Conservation (phyloP, 2,888 invertebrate genomes). For the Kryphioiulus occultus region DNA sequence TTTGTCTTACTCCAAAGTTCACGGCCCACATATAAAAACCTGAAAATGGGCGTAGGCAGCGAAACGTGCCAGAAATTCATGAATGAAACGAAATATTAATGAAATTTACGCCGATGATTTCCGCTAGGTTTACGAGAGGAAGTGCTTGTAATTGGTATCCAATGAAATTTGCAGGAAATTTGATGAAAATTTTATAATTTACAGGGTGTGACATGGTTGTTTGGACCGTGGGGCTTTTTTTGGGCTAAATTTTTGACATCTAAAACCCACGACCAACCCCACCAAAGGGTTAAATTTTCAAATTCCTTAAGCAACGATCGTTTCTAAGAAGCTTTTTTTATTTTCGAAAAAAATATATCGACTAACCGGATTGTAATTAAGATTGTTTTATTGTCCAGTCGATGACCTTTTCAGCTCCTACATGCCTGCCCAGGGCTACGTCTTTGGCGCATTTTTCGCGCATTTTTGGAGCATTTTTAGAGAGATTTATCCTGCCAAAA, state of each 20-base stretch:
- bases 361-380: conserved; percentile 32
- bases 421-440: not conserved
- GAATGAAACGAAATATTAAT: conserved; percentile 38
- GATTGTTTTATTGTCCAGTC: conserved; percentile 29
- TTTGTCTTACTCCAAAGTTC: not conserved
- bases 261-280: not conserved
- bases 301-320: not conserved
- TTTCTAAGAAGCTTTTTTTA: not conserved
- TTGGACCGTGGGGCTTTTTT: not conserved
- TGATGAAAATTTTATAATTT: too few relatives aligned
- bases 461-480: too few relatives aligned
- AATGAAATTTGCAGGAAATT: not conserved
- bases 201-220: not conserved
- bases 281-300: not conserved
- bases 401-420: not conserved
- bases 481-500: not conserved
- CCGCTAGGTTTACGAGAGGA: not conserved
- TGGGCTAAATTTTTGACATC: not conserved
- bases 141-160: not conserved
- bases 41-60: conserved; percentile 37
- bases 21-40: conserved; percentile 22
- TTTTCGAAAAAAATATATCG: not conserved
- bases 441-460: not conserved
- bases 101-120: conserved; percentile 24
- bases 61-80: conserved; percentile 34